phyloP scores from a whole-genome alignment of 2,888 invertebrate genomes.

The Eulithis prunata region DNA sequence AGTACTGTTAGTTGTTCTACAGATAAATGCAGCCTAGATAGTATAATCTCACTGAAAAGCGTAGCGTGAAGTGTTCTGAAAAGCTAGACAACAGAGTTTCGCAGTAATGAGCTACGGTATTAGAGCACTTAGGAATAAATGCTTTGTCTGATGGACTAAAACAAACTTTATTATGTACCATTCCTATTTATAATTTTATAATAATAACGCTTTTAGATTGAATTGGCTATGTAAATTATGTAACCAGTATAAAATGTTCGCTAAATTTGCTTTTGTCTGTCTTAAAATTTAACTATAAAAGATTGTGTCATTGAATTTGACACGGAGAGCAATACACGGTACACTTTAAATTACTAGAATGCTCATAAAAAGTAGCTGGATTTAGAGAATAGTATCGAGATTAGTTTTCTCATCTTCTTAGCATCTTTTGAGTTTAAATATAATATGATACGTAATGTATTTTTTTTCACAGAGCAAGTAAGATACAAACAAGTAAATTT shows the following conservation, averaged over 20 bases:
- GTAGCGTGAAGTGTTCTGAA: constrained; percentile 34
- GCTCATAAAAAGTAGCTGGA: too few relatives aligned
- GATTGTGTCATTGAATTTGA: too few relatives aligned
- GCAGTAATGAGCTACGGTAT: constrained; percentile 38
- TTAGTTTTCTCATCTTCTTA: too few relatives aligned
- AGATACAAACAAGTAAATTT: too few relatives aligned
- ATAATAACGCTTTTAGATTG: neutral
- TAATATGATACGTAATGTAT: too few relatives aligned
- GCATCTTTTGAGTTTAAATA: too few relatives aligned
- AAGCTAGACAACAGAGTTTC: constrained; percentile 36
- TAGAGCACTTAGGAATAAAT: constrained; percentile 25
- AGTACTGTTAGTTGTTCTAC: constrained; percentile 4
- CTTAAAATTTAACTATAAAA: too few relatives aligned
- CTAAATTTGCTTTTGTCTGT: neutral
- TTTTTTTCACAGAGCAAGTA: too few relatives aligned
- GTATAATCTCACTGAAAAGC: constrained; percentile 25
- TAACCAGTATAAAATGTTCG: neutral
- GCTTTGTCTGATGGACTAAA: neutral
- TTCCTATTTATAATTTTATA: neutral
- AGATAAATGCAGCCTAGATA: constrained; percentile 6
- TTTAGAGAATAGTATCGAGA: too few relatives aligned
- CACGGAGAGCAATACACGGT: too few relatives aligned
- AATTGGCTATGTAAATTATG: neutral
- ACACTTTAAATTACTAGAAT: too few relatives aligned
- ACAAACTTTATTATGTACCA: constrained; percentile 6